phyloP scores from a whole-genome alignment of 1,140 invertebrate species.

The Zeugodacus cucurbitae region DNA sequence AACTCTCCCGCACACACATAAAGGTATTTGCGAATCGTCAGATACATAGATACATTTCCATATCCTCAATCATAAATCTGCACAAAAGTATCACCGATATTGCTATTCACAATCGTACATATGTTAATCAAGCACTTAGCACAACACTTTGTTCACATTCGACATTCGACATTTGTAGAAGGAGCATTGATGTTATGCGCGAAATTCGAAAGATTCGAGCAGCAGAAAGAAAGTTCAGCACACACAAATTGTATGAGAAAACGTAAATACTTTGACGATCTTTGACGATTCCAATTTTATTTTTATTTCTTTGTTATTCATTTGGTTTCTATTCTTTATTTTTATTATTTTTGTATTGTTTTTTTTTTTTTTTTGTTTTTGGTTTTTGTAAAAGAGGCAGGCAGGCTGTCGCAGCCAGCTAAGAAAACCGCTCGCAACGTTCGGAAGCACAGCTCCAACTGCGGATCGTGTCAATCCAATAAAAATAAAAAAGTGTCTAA shows the following conservation, averaged over 20 bases:
- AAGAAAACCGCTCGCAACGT: neutral
- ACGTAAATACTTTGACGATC: neutral
- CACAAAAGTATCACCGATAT: no score
- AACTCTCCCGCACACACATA: neutral
- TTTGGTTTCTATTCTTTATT: neutral
- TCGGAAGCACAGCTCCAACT: constrained; percentile 23
- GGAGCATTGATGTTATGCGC: neutral
- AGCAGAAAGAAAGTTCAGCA: neutral
- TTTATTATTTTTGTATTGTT: neutral
- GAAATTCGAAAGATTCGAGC: neutral
- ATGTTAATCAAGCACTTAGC: constrained; percentile 14
- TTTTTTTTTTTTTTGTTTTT: neutral
- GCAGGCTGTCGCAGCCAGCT: neutral
- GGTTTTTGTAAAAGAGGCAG: neutral
- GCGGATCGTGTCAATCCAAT: constrained; percentile 20
- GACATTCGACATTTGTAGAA: no score
- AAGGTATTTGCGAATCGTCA: neutral
- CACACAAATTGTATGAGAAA: neutral
- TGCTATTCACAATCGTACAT: neutral
- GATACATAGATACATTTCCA: no score
- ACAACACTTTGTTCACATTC: neutral
- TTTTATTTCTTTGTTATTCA: neutral
- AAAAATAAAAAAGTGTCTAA: constrained; percentile 34
- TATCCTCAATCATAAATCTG: neutral
- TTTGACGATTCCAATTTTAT: no score